phyloP scores from a whole-genome alignment of 2,113 vertebrate genomes.

The Hiodon tergisus region DNA sequence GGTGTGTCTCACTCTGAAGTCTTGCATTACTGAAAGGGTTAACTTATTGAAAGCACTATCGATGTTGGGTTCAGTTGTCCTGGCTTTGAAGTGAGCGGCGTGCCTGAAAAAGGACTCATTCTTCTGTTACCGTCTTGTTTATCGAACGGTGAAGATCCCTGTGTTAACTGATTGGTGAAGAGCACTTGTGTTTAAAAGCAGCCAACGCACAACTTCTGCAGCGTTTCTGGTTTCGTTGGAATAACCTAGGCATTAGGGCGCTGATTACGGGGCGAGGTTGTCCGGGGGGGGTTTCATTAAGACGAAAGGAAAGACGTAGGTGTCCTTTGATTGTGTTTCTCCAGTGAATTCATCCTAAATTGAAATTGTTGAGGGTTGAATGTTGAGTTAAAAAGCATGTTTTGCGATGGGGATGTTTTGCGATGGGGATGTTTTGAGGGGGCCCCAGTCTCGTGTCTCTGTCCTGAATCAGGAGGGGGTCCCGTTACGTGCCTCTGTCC shows the following conservation, averaged over 20 bases:
- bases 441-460: too few relatives aligned
- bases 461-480: too few relatives aligned
- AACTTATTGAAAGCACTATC: too few relatives aligned
- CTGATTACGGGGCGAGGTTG: background rate
- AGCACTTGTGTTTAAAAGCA: background rate
- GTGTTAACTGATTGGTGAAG: background rate
- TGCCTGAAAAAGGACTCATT: background rate
- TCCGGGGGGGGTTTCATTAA: background rate
- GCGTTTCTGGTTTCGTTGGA: background rate
- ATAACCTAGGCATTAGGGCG: background rate
- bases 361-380: background rate
- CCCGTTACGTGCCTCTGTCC: too few relatives aligned
- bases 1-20: too few relatives aligned
- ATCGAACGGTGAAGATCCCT: background rate
- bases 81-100: background rate
- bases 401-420: too few relatives aligned
- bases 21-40: too few relatives aligned
- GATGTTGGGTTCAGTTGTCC: too few relatives aligned
- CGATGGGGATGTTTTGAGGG: too few relatives aligned
- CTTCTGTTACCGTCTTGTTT: background rate
- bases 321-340: background rate
- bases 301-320: background rate
- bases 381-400: too few relatives aligned
- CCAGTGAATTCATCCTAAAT: background rate
- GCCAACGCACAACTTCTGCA: background rate